Base-by-base conservation (phyloP, 2,888 invertebrate genomes). In the Orthosia incerta region DNA sequence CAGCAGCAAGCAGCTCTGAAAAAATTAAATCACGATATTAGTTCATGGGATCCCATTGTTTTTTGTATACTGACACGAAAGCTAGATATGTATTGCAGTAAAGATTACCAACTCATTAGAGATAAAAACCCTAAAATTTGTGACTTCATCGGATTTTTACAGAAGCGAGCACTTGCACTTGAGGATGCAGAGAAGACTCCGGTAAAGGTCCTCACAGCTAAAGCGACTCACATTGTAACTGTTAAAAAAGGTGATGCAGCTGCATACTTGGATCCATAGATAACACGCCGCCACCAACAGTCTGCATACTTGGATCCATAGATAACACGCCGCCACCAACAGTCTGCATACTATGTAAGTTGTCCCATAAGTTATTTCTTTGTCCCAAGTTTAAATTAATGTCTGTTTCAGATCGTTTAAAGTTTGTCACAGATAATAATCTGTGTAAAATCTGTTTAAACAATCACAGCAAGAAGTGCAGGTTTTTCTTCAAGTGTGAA, bases 331-430 rank as follows among this genome's bases (percentile, higher is more conserved):
- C 57, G 31, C 57, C 31, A 18, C 18, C 57, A 57, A 18, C 57
- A 57, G 57, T 57, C 57, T 57, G 57, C 31, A 57, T 39, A 39
- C 59, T 59, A 39, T 59, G 59, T 59, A 59, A 39, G 59, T 59
- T 4, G n/a, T n/a, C 23, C 23, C 55, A 55, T 23, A 55, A 55
- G 4, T 55, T 55, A 23, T 55, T 55, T 55, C 4, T 46, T 46
- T 60, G 60, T 60, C 60, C 60, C 16, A 60, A 60, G 9, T 60
- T 60, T 46, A 60, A 60, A 60, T 60, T 46, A 20, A 60, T 60
- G 60, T 46, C 60, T 46, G 11, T 60, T 46, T 60, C n/a, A 60
- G 60, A 46, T 46, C 45, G 60, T 15, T 20, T 3, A 46, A 60
- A 46, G 9, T 60, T 60, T 60, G 20, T 60, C 60, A 45, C 60